phyloP scores from a whole-genome alignment of 2,888 invertebrate genomes.

The Alviniconcha strummeri region DNA sequence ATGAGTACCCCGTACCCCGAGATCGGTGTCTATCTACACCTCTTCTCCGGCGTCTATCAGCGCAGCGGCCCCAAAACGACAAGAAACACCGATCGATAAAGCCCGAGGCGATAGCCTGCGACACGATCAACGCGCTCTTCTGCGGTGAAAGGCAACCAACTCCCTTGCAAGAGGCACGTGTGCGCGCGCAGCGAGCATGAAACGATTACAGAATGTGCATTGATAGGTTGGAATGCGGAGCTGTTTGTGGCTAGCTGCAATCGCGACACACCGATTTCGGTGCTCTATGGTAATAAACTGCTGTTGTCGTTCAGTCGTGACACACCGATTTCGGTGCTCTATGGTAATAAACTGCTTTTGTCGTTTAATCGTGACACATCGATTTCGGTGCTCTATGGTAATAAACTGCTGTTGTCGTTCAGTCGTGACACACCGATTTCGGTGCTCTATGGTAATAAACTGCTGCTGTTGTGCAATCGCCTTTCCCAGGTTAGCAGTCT shows the following conservation, averaged over 20 bases:
- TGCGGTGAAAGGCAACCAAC: too few species aligned
- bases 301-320: neutral
- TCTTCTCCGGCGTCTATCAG: too few species aligned
- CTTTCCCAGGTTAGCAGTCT: neutral
- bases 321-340: neutral
- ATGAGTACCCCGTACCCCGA: too few species aligned
- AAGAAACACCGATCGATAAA: too few species aligned
- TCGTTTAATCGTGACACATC: neutral
- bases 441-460: neutral
- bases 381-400: neutral
- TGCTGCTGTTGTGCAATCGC: too few species aligned
- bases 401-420: too few species aligned
- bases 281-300: neutral
- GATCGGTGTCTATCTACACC: too few species aligned
- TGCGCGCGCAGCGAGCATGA: too few species aligned
- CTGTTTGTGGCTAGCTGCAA: neutral
- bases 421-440: neutral
- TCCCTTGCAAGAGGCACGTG: too few species aligned
- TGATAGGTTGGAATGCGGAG: neutral
- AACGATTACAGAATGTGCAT: neutral
- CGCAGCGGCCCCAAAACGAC: too few species aligned
- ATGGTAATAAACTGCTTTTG: neutral
- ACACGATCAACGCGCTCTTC: too few species aligned
- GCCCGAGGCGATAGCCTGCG: too few species aligned
- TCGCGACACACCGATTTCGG: neutral